Evolutionary conservation across 1,140 invertebrate species (phyloP).

Genomic region (Dendrolimus kikuchii): DNA sequence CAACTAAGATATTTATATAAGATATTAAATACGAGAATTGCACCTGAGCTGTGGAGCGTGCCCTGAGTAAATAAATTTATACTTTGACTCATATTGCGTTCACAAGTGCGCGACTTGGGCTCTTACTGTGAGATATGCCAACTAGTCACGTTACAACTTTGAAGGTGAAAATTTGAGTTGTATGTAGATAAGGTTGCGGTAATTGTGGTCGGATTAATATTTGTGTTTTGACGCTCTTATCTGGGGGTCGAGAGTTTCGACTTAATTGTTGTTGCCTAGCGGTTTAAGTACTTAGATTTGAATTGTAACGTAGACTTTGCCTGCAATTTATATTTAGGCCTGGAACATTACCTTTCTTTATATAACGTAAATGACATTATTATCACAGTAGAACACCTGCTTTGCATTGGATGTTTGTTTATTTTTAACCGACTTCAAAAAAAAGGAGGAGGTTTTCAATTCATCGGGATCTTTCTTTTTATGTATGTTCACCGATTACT

Average conservation of each 20-base stretch:
- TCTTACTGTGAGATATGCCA: slow-evolving; percentile 20
- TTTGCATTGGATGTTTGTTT: too few species aligned
- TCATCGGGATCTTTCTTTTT: too few species aligned
- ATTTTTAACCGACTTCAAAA: too few species aligned
- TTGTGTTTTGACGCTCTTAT: slow-evolving; percentile 4
- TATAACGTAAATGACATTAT: too few species aligned
- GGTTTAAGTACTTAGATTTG: slow-evolving; percentile 5
- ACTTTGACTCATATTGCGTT: slow-evolving; percentile 8
- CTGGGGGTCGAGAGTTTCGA: background rate
- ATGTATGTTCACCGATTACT: too few species aligned
- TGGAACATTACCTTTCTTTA: too few species aligned
- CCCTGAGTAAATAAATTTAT: slow-evolving; percentile 22
- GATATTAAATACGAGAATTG: slow-evolving; percentile 23
- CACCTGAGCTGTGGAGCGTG: slow-evolving; percentile 21
- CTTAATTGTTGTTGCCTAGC: slow-evolving; percentile 4
- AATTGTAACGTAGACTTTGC: too few species aligned
- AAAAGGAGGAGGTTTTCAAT: too few species aligned
- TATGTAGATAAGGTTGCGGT: slow-evolving; percentile 7
- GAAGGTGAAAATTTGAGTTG: slow-evolving; percentile 13
- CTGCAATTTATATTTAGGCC: too few species aligned
- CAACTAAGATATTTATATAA: slow-evolving; percentile 22
- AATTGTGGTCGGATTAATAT: slow-evolving; percentile 4
- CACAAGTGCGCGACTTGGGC: slow-evolving; percentile 13
- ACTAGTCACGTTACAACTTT: slow-evolving; percentile 22
- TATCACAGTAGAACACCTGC: too few species aligned